Evolutionary conservation across 2,888 invertebrate species (phyloP).

Genomic region (Drosophila nigricruria): DNA sequence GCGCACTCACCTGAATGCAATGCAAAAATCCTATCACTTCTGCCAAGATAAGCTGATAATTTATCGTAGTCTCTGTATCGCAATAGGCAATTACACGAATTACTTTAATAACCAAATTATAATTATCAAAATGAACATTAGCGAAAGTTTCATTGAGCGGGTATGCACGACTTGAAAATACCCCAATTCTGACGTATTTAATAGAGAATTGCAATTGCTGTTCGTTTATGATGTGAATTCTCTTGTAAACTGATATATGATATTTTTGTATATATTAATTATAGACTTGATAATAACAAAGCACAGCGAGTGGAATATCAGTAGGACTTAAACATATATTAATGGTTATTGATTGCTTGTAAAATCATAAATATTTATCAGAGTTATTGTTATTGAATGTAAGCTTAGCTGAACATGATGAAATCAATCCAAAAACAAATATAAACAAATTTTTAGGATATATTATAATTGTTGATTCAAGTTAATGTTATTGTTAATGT

Average conservation of each 20-base stretch:
- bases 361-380: neutral
- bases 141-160: neutral
- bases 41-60: neutral
- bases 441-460: neutral
- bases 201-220: neutral
- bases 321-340: neutral
- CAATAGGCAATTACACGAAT: neutral
- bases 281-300: neutral
- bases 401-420: neutral
- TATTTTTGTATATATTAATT: too few species aligned
- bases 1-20: slow-evolving; percentile 2
- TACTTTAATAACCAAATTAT: neutral
- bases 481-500: too few species aligned
- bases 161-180: neutral
- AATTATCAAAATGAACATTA: neutral
- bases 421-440: neutral
- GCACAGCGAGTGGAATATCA: neutral
- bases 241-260: neutral
- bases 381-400: neutral
- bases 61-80: neutral
- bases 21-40: neutral
- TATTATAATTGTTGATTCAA: neutral
- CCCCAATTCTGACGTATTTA: neutral
- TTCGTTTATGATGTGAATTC: neutral
- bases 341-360: neutral